Evolutionary conservation across 2,888 invertebrate genomes (phyloP).

Genomic region (Melanotus villosus): DNA sequence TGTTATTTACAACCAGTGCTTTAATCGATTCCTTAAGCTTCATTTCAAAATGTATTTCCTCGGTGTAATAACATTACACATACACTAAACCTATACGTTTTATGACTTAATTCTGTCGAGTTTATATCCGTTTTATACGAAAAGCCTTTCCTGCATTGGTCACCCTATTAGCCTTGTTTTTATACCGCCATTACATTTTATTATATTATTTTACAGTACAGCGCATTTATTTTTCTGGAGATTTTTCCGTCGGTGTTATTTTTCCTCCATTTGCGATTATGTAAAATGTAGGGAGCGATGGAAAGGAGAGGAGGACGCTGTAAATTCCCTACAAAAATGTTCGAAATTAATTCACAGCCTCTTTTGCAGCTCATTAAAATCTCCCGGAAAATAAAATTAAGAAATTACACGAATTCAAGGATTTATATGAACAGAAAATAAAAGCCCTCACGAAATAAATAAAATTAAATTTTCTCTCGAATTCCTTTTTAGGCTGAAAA

Average conservation of each 20-base stretch:
- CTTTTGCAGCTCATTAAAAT: constrained; percentile 21
- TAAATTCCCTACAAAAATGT: background rate
- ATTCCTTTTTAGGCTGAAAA: background rate
- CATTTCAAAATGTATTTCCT: constrained; percentile 33
- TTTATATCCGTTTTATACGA: constrained; percentile 43
- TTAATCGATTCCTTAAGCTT: constrained; percentile 38
- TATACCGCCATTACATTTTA: constrained; percentile 40
- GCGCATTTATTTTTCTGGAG: background rate
- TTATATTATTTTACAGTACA: constrained; percentile 33
- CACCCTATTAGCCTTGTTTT: constrained; percentile 41
- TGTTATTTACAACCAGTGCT: constrained; percentile 30
- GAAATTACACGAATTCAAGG: constrained; percentile 29
- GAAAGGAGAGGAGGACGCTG: background rate
- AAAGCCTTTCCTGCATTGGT: constrained; percentile 40
- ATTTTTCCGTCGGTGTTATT: background rate
- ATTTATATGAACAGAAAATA: constrained; percentile 15
- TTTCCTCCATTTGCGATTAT: background rate
- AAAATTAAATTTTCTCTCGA: constrained; percentile 13
- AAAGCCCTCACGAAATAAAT: constrained; percentile 17
- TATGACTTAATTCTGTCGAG: constrained; percentile 41
- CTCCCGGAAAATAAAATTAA: constrained; percentile 20
- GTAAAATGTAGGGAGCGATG: background rate
- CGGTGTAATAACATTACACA: constrained; percentile 35
- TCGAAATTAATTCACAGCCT: constrained; percentile 24
- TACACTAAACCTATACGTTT: constrained; percentile 41